These are phyloP conservation scores for Conus betulinus DNA, from an alignment of 1,140 invertebrate genomes.

Conservation along the genomic window DNA sequence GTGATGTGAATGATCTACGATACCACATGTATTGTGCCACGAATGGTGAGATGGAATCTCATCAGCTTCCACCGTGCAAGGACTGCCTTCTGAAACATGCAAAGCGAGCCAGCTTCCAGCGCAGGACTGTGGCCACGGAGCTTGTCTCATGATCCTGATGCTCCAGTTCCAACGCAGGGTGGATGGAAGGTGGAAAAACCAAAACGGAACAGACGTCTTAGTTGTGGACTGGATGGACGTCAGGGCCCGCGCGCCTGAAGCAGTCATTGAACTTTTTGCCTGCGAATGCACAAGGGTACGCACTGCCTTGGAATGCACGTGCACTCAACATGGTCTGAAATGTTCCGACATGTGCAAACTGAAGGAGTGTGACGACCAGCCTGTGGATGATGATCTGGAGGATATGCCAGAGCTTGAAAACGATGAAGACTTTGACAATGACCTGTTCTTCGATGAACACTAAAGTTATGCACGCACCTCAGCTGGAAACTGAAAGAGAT, in stretches of 20 bases:
- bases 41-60: constrained; percentile 40
- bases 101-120: constrained; percentile 49
- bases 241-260: constrained; percentile 38
- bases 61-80: constrained; percentile 41
- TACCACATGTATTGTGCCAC: constrained; percentile 40
- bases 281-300: constrained; percentile 40
- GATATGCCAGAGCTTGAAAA: constrained; percentile 5
- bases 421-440: constrained; percentile 18
- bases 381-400: background rate
- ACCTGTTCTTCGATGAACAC: background rate
- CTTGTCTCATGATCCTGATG: constrained; percentile 31
- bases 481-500: background rate
- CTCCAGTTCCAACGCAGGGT: constrained; percentile 34
- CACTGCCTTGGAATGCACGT: constrained; percentile 18
- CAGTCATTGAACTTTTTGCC: constrained; percentile 36
- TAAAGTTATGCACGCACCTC: background rate
- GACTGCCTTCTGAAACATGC: constrained; percentile 39
- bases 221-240: constrained; percentile 38
- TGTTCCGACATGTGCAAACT: constrained; percentile 47
- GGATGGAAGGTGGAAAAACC: constrained; percentile 40
- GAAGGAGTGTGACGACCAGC: constrained; percentile 21
- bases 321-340: constrained; percentile 34
- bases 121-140: constrained; percentile 39
- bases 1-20: constrained; percentile 40
- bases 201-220: background rate